A percentile compares a stretch with the other conserved stretches of the same genome.
These are phyloP conservation scores for Bombus huntii DNA, from an alignment of 1,140 invertebrate genomes.

Conservation along the genomic window DNA sequence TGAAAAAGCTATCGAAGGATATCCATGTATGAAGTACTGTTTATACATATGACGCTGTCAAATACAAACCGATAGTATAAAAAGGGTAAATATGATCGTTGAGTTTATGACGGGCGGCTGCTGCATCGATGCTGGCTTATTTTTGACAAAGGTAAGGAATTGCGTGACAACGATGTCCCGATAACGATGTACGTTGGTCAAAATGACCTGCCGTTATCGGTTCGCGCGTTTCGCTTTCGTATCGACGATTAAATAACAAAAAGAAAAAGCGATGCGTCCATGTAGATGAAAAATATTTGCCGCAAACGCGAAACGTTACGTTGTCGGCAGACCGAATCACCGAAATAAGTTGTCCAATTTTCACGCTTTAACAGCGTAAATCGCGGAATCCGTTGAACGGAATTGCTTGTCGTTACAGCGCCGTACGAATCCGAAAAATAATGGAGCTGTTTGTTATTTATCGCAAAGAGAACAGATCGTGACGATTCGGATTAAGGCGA, in stretches of 20 bases:
- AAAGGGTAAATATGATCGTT: neutral
- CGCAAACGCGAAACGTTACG: no score
- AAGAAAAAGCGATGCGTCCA: neutral
- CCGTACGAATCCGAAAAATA: constrained; percentile 12
- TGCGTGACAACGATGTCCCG: neutral
- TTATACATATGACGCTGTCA: no score
- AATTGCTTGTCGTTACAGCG: neutral
- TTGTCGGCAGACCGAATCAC: neutral
- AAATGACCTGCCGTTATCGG: neutral
- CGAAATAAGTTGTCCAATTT: neutral
- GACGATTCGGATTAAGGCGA: constrained; percentile 68
- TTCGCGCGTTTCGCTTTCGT: neutral
- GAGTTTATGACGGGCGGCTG: no score
- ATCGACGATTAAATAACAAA: neutral
- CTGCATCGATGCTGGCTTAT: no score
- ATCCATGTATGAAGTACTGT: no score
- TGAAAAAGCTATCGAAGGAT: fast-evolving
- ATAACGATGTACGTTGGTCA: no score
- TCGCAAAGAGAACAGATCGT: constrained; percentile 34
- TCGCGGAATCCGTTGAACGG: neutral
- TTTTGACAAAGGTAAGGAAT: neutral
- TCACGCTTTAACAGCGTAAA: neutral
- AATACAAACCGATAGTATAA: neutral
- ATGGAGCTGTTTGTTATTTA: constrained; percentile 40
- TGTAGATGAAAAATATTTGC: fast-evolving